Conservation (phyloP, 1,140 invertebrate species). For the Tetranychus urticae region DNA sequence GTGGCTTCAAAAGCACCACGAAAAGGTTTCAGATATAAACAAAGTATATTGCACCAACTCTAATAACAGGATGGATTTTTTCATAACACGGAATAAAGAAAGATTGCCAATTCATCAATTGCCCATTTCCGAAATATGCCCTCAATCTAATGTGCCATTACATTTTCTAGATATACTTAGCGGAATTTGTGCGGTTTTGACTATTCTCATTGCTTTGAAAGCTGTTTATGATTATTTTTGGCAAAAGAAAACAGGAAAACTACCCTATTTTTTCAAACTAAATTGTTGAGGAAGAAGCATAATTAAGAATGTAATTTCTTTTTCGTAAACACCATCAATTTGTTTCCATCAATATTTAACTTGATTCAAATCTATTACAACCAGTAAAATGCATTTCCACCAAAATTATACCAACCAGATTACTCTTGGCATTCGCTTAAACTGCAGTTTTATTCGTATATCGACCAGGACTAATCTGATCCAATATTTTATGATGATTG, state of each 20-base stretch:
- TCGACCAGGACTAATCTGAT: too few relatives aligned
- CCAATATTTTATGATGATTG: too few relatives aligned
- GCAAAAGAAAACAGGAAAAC: conserved; percentile 12
- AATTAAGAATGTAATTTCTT: too few relatives aligned
- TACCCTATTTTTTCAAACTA: conserved; percentile 12
- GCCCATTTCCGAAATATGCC: neutral
- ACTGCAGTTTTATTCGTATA: too few relatives aligned
- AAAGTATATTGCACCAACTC: neutral
- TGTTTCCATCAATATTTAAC: too few relatives aligned
- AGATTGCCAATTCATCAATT: neutral
- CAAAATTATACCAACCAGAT: too few relatives aligned
- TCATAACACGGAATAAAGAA: neutral
- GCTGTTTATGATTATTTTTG: conserved; percentile 11
- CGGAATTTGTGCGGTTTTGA: conserved; percentile 2
- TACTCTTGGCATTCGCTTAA: too few relatives aligned
- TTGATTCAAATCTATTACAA: too few relatives aligned
- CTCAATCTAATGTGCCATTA: conserved; percentile 2
- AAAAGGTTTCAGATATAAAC: neutral
- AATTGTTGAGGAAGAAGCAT: neutral
- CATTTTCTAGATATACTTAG: conserved; percentile 12
- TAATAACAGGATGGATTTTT: neutral
- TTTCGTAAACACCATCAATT: too few relatives aligned
- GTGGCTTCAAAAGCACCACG: conserved; percentile 7
- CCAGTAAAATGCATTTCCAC: too few relatives aligned
- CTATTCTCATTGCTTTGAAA: conserved; percentile 11